Conservation (phyloP, 2,888 invertebrate genomes). For the Tachina fera region DNA sequence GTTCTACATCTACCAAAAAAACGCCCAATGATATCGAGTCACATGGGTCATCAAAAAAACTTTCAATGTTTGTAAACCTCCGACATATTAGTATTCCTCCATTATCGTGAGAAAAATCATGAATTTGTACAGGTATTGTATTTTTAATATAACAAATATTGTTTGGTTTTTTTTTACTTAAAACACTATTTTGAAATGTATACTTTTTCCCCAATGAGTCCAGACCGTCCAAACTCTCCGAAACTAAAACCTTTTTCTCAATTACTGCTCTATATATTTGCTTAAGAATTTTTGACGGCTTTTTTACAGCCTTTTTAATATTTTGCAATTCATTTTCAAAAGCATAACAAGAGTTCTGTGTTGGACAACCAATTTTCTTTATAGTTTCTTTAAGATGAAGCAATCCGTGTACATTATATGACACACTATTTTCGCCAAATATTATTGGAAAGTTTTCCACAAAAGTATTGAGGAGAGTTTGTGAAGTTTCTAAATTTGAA, state of each 20-base stretch:
- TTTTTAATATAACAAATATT: not conserved
- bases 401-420: slow-evolving; percentile 73
- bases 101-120: not conserved
- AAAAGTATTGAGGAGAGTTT: slow-evolving; percentile 68
- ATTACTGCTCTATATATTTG: slow-evolving; percentile 28
- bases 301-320: slow-evolving; percentile 27
- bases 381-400: slow-evolving; percentile 70
- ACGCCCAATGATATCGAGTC: too few species aligned
- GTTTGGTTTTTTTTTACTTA: slow-evolving; percentile 21
- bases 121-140: too few species aligned
- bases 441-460: slow-evolving; percentile 70
- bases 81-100: slow-evolving; percentile 22
- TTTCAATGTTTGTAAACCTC: too few species aligned
- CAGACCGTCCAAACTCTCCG: slow-evolving; percentile 11
- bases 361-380: slow-evolving; percentile 51
- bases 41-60: too few species aligned
- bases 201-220: slow-evolving; percentile 24
- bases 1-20: too few species aligned
- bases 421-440: slow-evolving; percentile 71
- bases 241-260: slow-evolving; percentile 26
- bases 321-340: slow-evolving; percentile 43
- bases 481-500: slow-evolving; percentile 61
- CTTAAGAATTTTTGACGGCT: slow-evolving; percentile 15
- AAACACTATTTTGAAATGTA: slow-evolving; percentile 17
- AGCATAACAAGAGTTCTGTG: slow-evolving; percentile 32